Conservation (phyloP, 2,888 invertebrate species). For the Caradrina kadenii region DNA sequence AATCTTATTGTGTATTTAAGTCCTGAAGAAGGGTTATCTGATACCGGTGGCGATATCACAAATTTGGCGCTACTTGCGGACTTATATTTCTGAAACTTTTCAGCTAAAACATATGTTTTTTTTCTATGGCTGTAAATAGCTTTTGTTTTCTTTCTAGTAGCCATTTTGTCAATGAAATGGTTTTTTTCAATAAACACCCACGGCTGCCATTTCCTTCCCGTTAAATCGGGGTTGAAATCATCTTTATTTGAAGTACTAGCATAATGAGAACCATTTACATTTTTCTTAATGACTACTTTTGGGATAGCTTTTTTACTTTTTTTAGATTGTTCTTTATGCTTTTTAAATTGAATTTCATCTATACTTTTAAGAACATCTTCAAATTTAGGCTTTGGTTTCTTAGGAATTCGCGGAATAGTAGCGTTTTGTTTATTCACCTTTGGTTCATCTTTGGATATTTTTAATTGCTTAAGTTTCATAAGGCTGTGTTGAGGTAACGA, state of each 20-base stretch:
- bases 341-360: conserved; percentile 86
- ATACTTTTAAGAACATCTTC: conserved; percentile 89
- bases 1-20: conserved; percentile 87
- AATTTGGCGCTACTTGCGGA: conserved; percentile 82
- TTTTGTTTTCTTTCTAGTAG: conserved; percentile 79
- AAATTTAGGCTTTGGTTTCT: conserved; percentile 87
- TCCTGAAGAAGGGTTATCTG: conserved; percentile 73
- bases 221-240: conserved; percentile 84
- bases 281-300: conserved; percentile 89
- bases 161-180: conserved; percentile 87
- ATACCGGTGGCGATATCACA: conserved; percentile 82
- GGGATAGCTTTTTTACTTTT: conserved; percentile 82
- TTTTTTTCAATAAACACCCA: conserved; percentile 88
- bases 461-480: conserved; percentile 83
- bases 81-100: conserved; percentile 85
- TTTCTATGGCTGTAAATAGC: conserved; percentile 84
- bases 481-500: conserved; percentile 85
- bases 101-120: conserved; percentile 81
- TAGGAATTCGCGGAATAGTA: conserved; percentile 71
- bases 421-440: conserved; percentile 73
- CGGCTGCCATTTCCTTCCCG: conserved; percentile 89
- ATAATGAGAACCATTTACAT: conserved; percentile 86
- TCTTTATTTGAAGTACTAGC: conserved; percentile 80
- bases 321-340: conserved; percentile 82
- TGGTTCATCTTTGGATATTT: conserved; percentile 81